Percentiles rank a stretch among this genome's conserved stretches.
Evolutionary conservation across 2,113 vertebrate genomes (phyloP).

Genomic region (Ciconia maguari): DNA sequence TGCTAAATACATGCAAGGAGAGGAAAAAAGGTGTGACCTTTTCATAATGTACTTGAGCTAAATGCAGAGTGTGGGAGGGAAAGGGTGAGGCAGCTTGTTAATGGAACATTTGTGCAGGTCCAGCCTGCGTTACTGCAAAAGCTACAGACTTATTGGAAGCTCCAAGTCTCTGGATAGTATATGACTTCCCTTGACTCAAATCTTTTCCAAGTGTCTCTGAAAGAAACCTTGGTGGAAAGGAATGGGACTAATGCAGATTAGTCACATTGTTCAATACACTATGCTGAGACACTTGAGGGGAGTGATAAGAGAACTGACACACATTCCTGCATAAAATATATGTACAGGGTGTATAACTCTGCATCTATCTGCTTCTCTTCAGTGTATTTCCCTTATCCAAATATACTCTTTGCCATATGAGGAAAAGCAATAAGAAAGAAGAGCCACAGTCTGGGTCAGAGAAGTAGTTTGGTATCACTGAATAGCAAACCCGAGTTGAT

Average conservation of each 20-base stretch:
- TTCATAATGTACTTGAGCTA: background rate
- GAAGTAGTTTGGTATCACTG: background rate
- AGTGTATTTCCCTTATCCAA: background rate
- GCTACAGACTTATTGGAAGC: background rate
- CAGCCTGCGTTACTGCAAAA: background rate
- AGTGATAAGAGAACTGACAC: background rate
- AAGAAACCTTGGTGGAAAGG: background rate
- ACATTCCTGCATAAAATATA: background rate
- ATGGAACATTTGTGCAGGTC: background rate
- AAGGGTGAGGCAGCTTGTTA: background rate
- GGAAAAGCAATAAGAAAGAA: background rate
- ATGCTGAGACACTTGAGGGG: background rate
- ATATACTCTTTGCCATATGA: background rate
- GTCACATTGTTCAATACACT: background rate
- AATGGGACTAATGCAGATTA: background rate
- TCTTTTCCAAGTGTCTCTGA: background rate
- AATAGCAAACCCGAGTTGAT: background rate
- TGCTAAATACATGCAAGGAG: background rate
- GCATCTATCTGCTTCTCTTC: background rate
- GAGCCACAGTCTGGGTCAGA: background rate
- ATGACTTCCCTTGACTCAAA: background rate
- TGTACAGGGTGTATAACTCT: background rate
- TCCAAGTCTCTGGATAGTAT: background rate
- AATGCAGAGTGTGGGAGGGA: background rate
- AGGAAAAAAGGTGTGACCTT: background rate